Evolutionary conservation across 2,888 invertebrate genomes (phyloP).

Genomic region (Trisateles emortualis): DNA sequence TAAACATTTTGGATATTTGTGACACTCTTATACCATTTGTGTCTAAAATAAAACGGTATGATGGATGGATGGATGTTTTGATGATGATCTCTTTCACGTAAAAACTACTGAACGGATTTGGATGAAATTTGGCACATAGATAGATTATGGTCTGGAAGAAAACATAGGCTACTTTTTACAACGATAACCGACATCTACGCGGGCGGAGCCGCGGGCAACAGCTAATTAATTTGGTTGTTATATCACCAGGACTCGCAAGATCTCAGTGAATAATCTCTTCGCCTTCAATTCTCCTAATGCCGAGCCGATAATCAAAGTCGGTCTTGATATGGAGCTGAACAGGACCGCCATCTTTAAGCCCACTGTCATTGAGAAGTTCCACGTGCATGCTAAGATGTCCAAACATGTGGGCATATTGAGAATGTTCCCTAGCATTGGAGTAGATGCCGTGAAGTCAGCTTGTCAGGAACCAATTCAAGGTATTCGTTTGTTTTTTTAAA

Average conservation of each 20-base stretch:
- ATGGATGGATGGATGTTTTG: too few species aligned
- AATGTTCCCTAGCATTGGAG: conserved; percentile 96
- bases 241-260: conserved; percentile 90
- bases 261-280: conserved; percentile 90
- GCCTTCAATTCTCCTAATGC: conserved; percentile 97
- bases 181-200: too few species aligned
- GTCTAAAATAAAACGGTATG: too few species aligned
- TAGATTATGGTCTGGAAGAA: too few species aligned
- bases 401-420: conserved; percentile 95
- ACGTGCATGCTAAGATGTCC: conserved; percentile 91
- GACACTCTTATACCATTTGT: too few species aligned
- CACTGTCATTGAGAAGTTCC: conserved; percentile 86
- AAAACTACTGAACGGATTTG: too few species aligned
- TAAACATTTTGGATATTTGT: too few species aligned
- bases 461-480: conserved; percentile 91
- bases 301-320: conserved; percentile 93
- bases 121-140: too few species aligned
- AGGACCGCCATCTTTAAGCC: conserved; percentile 79
- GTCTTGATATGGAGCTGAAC: conserved; percentile 91
- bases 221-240: too few species aligned
- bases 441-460: conserved; percentile 90
- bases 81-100: too few species aligned
- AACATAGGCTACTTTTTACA: too few species aligned
- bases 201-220: too few species aligned
- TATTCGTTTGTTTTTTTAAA: conserved; percentile 34